These are phyloP conservation scores for Cryptus viduatorius DNA, from an alignment of 2,888 invertebrate species.

Conservation along the genomic window DNA sequence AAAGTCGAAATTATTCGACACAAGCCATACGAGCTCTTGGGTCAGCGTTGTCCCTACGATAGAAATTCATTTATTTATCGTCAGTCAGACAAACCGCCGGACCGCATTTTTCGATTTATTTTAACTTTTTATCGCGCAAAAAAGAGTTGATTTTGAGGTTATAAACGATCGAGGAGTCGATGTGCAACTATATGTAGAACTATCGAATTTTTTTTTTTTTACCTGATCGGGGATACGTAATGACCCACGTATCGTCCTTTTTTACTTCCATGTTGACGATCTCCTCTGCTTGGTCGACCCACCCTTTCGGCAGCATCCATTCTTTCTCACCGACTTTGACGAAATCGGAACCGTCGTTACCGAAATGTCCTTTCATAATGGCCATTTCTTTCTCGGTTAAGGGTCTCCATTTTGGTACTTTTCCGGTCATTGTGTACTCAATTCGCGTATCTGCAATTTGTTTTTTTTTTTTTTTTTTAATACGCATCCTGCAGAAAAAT, in stretches of 20 bases:
- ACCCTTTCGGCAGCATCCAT: neutral
- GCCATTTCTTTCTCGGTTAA: neutral
- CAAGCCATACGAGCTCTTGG: slow-evolving; percentile 90
- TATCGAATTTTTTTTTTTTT: neutral
- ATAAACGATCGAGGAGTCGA: too few species aligned
- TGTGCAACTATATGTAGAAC: too few species aligned
- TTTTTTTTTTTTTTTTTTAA: too few species aligned
- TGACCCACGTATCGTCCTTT: neutral
- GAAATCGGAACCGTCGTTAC: neutral
- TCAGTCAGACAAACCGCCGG: too few species aligned
- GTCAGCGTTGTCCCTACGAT: neutral
- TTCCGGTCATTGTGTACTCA: too few species aligned
- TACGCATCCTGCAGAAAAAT: too few species aligned
- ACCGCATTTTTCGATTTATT: too few species aligned
- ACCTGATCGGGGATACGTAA: neutral
- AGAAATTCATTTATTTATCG: too few species aligned
- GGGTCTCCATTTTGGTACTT: neutral
- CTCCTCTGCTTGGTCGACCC: neutral
- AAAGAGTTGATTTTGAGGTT: too few species aligned
- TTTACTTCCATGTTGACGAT: neutral
- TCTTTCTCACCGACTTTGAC: slow-evolving; percentile 76
- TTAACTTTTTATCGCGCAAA: too few species aligned
- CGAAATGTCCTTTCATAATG: neutral
- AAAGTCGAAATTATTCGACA: slow-evolving; percentile 90
- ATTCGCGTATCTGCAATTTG: too few species aligned